Percentiles rank a stretch among this genome's conserved stretches.
Conservation (phyloP, 2,888 invertebrate genomes). For the Yponomeuta cagnagella region DNA sequence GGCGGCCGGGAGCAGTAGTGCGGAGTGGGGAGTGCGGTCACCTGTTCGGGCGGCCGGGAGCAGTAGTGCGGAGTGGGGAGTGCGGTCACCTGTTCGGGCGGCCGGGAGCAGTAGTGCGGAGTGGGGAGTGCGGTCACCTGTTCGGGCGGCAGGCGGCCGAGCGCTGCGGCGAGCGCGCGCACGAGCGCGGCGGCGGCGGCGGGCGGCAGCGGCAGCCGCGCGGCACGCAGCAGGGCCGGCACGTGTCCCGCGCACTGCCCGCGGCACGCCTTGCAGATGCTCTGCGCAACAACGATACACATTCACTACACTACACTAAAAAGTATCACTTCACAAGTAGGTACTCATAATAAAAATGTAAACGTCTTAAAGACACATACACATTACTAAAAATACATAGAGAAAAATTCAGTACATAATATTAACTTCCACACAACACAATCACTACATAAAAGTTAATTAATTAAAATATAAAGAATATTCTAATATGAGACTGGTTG, state of each 20-base stretch:
- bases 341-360: too few relatives aligned
- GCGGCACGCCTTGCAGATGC: constrained; percentile 88
- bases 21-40: constrained; percentile 74
- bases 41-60: constrained; percentile 36
- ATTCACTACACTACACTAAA: too few relatives aligned
- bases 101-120: constrained; percentile 25
- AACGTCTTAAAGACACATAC: too few relatives aligned
- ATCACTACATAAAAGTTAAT: too few relatives aligned
- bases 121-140: constrained; percentile 41
- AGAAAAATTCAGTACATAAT: too few relatives aligned
- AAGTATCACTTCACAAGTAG: too few relatives aligned
- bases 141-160: constrained; percentile 67
- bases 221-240: constrained; percentile 82
- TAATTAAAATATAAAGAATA: too few relatives aligned
- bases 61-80: constrained; percentile 65
- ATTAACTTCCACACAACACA: too few relatives aligned
- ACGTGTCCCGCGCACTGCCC: constrained; percentile 86
- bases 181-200: constrained; percentile 84
- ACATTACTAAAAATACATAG: too few relatives aligned
- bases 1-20: constrained; percentile 33
- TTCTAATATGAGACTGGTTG: too few relatives aligned
- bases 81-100: constrained; percentile 79
- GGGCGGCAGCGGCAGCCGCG: constrained; percentile 83
- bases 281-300: constrained; percentile 40
- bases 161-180: constrained; percentile 77